Percentiles rank a stretch among this genome's conserved stretches.
Evolutionary conservation across 2,797 vertebrate genomes (phyloP).

Genomic region (Melopsittacus undulatus): DNA sequence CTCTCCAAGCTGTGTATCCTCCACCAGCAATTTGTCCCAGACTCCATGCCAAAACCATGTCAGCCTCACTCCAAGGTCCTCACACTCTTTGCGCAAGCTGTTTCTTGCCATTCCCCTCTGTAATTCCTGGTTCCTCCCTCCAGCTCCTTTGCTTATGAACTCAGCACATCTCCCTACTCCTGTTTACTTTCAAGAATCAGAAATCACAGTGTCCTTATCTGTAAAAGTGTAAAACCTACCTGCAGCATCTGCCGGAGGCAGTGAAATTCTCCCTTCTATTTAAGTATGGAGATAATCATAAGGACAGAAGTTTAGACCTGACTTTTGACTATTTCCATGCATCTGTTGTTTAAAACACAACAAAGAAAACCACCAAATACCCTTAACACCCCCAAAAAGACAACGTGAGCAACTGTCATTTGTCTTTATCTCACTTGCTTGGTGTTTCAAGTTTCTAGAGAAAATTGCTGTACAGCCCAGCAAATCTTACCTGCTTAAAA

Average conservation of each 20-base stretch:
- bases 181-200: not conserved
- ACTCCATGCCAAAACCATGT: conserved; percentile 4
- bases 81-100: not conserved
- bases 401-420: not conserved
- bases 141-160: not conserved
- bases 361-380: not conserved
- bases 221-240: not conserved
- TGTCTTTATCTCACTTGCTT: not conserved
- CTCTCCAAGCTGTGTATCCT: not conserved
- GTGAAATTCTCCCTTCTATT: not conserved
- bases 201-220: not conserved
- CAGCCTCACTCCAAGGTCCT: not conserved
- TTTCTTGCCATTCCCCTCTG: not conserved
- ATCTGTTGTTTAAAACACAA: not conserved
- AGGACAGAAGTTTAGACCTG: not conserved
- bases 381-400: not conserved
- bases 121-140: not conserved
- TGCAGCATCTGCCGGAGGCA: not conserved
- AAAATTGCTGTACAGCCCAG: not conserved
- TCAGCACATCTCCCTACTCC: not conserved
- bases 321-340: not conserved
- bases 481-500: not conserved
- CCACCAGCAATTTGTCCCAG: conserved; percentile 40
- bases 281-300: rapidly evolving
- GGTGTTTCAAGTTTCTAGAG: not conserved